Base-by-base conservation (phyloP, 2,797 vertebrate species). In the Rachycentron canadum region DNA sequence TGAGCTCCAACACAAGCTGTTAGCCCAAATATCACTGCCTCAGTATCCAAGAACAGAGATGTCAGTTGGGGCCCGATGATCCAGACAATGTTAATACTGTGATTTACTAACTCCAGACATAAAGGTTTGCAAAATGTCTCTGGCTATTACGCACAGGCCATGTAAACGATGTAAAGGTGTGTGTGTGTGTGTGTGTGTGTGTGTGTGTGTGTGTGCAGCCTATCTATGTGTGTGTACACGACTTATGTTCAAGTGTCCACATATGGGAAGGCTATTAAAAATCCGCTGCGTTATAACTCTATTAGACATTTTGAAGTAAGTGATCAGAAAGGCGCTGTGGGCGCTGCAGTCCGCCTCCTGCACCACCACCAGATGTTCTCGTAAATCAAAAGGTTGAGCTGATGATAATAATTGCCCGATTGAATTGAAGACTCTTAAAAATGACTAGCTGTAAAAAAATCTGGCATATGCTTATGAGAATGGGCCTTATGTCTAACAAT, bases 331-430 rank as follows among this genome's bases (percentile, higher is more conserved):
- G 69, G 77, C 79, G 82, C 67, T 76, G 84, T 56, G 67, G 76
- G 76, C 75, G 58, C 69, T n/a, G 57, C 60, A n/a, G 52, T 38
- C 60, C 60, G 28, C 61, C 81, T 82, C 76, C 67, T 68, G 67
- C 23, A 69, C 74, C 52, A 69, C 69, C 70, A 65, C 56, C 93
- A 94, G 91, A 93, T 93, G 91, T 91, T 90, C 56, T 45, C 69
- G 64, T 92, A 92, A 89, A 93, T 93, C 89, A 90, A 83, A 88
- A 89, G 89, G 83, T 83, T 78, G 81, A 82, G 67, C 70, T 86
- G 88, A 92, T 92, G 88, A 88, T 92, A 92, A 92, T 91, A 91
- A 93, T 83, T 89, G 87, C 68, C 80, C 76, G 89, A 91, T 87
- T 86, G 86, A 88, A 90, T 78, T 70, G 84, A 90, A 86, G 75